A percentile compares a stretch with the other conserved stretches of the same genome.
These are phyloP conservation scores for Herpetotheres cachinnans DNA, from an alignment of 2,113 vertebrate species.

Conservation along the genomic window DNA sequence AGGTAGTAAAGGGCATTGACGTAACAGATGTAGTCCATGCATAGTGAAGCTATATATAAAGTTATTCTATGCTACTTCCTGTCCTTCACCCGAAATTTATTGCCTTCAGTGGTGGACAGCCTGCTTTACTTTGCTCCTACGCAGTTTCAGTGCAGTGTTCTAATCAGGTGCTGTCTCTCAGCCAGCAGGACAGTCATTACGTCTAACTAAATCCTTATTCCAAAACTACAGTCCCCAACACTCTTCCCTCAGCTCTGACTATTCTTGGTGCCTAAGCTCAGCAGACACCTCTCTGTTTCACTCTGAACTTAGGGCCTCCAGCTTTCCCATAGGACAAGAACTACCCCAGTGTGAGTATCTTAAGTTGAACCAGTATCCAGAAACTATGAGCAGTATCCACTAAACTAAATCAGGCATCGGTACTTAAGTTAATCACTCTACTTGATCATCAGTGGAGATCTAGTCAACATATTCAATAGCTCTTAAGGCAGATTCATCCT, in stretches of 20 bases:
- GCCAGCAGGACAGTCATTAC: not conserved
- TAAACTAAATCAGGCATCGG: not conserved
- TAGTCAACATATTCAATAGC: not conserved
- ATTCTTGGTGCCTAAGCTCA: not conserved
- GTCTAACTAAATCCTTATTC: not conserved
- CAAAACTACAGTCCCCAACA: not conserved
- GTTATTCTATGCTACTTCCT: not conserved
- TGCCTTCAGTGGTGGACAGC: not conserved
- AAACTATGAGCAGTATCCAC: not conserved
- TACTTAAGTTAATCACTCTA: not conserved
- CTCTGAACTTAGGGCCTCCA: not conserved
- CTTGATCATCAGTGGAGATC: not conserved
- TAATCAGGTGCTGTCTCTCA: not conserved
- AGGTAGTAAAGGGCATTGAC: not conserved
- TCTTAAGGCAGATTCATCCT: not conserved
- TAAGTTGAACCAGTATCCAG: not conserved
- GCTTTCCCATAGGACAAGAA: not conserved
- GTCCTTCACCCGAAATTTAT: not conserved
- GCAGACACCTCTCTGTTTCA: not conserved
- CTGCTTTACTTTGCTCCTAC: not conserved
- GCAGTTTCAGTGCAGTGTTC: not conserved
- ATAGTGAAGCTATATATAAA: not conserved
- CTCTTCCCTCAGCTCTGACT: not conserved
- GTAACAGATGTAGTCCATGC: not conserved
- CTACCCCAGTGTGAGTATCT: not conserved